phyloP scores from a whole-genome alignment of 92 coral and sea anemone genomes.

The Porites divaricata region DNA sequence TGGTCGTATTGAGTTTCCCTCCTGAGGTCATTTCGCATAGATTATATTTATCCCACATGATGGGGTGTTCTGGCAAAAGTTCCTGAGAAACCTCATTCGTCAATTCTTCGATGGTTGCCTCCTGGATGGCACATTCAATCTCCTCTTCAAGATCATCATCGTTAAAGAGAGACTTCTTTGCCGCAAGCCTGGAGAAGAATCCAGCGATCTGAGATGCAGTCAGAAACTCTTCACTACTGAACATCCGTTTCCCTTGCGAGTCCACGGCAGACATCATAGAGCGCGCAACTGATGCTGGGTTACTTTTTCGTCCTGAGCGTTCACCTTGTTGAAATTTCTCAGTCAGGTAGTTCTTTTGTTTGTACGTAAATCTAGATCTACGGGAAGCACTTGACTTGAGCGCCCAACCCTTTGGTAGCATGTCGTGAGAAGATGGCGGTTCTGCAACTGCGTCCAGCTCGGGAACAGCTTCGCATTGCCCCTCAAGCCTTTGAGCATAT shows the following conservation, averaged over 20 bases:
- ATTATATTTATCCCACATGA: too few species aligned
- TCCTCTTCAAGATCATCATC: conserved; percentile 32
- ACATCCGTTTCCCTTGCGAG: too few species aligned
- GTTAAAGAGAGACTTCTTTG: conserved; percentile 36
- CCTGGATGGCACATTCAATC: conserved; percentile 31
- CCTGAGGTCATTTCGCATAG: too few species aligned
- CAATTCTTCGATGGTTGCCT: conserved; percentile 31
- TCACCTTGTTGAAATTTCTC: too few species aligned
- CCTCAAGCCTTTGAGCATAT: conserved; percentile 46
- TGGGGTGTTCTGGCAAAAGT: too few species aligned
- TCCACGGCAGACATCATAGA: too few species aligned
- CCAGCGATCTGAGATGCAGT: conserved; percentile 37
- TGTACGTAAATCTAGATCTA: conserved; percentile 34
- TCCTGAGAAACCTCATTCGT: neutral
- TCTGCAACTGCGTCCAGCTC: conserved; percentile 14
- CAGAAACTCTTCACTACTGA: conserved; percentile 28
- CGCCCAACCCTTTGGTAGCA: conserved; percentile 67
- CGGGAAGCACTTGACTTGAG: conserved; percentile 35
- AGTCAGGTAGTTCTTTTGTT: conserved; percentile 55
- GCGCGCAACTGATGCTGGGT: too few species aligned
- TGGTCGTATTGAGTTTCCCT: too few species aligned
- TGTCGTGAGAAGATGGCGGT: neutral
- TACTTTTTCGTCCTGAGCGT: too few species aligned
- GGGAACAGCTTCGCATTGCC: conserved; percentile 1
- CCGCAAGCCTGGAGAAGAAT: conserved; percentile 45